A percentile compares a stretch with the other conserved stretches of the same genome.
phyloP scores from a whole-genome alignment of 2,797 vertebrate species.

The Eremophila alpestris region DNA sequence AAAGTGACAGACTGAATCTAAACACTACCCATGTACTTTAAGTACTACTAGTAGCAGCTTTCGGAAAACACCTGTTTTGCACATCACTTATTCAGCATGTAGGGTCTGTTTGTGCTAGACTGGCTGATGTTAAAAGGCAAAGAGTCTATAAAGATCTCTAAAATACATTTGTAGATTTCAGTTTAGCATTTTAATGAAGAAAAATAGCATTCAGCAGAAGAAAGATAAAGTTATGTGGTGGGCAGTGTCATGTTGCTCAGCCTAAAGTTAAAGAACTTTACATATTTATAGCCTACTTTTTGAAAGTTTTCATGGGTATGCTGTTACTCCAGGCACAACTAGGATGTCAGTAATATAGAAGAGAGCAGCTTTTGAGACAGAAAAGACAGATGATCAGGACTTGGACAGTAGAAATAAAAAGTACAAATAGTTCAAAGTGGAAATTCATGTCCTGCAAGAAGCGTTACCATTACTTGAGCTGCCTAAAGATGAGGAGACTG shows the following conservation, averaged over 20 bases:
- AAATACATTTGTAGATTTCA: not conserved
- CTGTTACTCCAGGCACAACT: not conserved
- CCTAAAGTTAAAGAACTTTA: not conserved
- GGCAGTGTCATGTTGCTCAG: not conserved
- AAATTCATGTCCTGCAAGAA: not conserved
- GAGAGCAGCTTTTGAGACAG: not conserved
- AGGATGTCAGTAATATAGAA: not conserved
- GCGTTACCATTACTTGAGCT: not conserved
- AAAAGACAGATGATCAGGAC: not conserved
- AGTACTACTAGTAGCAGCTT: not conserved
- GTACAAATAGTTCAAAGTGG: not conserved
- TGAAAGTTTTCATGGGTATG: not conserved
- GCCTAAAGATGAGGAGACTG: not conserved
- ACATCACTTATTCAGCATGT: not conserved
- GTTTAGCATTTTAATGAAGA: not conserved
- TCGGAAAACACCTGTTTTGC: not conserved
- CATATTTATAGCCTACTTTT: not conserved
- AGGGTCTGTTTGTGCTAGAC: not conserved
- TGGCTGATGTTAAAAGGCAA: not conserved
- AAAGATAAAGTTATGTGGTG: not conserved
- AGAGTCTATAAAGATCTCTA: not conserved
- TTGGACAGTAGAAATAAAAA: not conserved
- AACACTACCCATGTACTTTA: not conserved
- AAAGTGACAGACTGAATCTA: not conserved
- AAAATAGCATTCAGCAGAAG: not conserved